phyloP scores from a whole-genome alignment of 2,888 invertebrate genomes.

The Corbicula japonica region DNA sequence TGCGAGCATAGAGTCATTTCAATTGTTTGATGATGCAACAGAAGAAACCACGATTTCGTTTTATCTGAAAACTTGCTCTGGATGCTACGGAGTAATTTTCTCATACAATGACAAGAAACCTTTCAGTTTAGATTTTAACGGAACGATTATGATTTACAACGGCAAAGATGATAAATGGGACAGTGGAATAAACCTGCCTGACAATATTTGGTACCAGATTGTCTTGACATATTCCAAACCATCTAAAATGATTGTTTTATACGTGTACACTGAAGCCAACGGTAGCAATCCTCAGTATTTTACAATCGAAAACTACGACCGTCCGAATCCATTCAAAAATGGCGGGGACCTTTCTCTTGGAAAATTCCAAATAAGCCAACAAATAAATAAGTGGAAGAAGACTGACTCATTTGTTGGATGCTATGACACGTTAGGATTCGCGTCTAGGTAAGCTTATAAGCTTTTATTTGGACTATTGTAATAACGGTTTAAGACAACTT shows the following conservation, averaged over 20 bases:
- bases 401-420: conserved; percentile 55
- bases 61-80: conserved; percentile 56
- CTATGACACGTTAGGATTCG: conserved; percentile 53
- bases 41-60: conserved; percentile 40
- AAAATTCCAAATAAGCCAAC: conserved; percentile 51
- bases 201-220: conserved; percentile 54
- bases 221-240: conserved; percentile 31
- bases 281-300: conserved; percentile 2
- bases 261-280: conserved; percentile 26
- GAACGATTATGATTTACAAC: conserved; percentile 38
- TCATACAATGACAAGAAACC: conserved; percentile 43
- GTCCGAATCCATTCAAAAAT: conserved; percentile 40
- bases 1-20: conserved; percentile 32
- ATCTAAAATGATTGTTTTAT: conserved; percentile 17
- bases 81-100: conserved; percentile 53
- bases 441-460: conserved; percentile 46
- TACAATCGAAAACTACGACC: conserved; percentile 11
- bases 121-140: conserved; percentile 49
- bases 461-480: no score
- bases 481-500: no score
- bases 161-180: conserved; percentile 24
- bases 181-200: conserved; percentile 30
- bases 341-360: conserved; percentile 56
- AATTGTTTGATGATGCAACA: conserved; percentile 27
- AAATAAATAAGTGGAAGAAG: conserved; percentile 40